Evolutionary conservation across 2,888 invertebrate species (phyloP).

Genomic region (Lucinisca nassula): DNA sequence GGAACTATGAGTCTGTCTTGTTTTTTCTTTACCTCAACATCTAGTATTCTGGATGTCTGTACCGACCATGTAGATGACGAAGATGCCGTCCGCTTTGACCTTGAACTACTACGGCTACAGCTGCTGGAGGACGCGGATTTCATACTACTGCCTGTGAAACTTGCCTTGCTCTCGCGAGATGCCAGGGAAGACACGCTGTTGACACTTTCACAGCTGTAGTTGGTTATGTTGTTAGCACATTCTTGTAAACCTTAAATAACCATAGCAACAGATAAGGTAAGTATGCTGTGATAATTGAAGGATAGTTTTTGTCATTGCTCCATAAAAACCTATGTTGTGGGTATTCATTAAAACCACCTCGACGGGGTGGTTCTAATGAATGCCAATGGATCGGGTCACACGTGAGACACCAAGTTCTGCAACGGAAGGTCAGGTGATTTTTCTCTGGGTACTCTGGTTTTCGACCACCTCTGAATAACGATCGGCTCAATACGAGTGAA

Average conservation of each 20-base stretch:
- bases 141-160: constrained; percentile 52
- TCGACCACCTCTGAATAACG: too few species aligned
- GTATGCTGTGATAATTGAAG: too few species aligned
- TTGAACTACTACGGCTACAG: constrained; percentile 57
- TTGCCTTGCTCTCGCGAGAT: constrained; percentile 70
- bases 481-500: too few species aligned
- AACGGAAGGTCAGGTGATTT: too few species aligned
- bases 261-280: too few species aligned
- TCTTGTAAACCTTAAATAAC: constrained; percentile 79
- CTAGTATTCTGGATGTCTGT: constrained; percentile 73
- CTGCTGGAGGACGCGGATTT: constrained; percentile 63
- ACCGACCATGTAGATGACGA: constrained; percentile 68
- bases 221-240: constrained; percentile 80
- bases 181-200: constrained; percentile 78
- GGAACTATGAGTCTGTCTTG: constrained; percentile 84
- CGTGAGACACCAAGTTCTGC: too few species aligned
- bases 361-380: too few species aligned
- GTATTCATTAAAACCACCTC: too few species aligned
- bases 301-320: too few species aligned
- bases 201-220: constrained; percentile 80
- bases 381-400: too few species aligned
- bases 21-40: constrained; percentile 84
- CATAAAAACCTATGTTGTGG: too few species aligned
- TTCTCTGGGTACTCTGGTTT: too few species aligned
- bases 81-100: constrained; percentile 55